Evolutionary conservation across 2,113 vertebrate species (phyloP), one percentile per base, ranked within the genome.

Genomic region (Mesitornis unicolor): DNA sequence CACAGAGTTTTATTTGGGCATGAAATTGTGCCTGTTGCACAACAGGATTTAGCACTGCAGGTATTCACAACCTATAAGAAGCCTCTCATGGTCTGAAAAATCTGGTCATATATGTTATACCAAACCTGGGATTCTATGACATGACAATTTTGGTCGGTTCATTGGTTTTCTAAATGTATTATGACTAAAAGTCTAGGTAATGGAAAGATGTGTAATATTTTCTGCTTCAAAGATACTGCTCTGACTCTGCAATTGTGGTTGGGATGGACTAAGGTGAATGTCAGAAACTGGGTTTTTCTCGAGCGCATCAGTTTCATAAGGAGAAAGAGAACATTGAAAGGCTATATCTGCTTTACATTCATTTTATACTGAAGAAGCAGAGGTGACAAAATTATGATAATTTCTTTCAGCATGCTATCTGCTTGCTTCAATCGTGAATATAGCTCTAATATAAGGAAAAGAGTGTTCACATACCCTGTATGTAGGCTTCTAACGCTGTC

Each of bases 81-180:
- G 21, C 8, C 7, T 36, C n/a, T 76, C 10, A 17, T 16, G 31
- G 29, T 5, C 22, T 88, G 19, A 15, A 76, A 85, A 70, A 57
- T 43, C 9, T 33, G 7, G 24, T 57, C 31, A 43, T 29, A 68
- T 11, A 15, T 40, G 6, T 0, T 0, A 60, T 42, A 48, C 1
- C 5, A 65, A 76, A 56, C 4, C 10, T 33, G 16, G 69, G 26
- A 38, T 51, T 60, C 6, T 35, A 42, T 38, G 83, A 38, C 4
- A 64, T 25, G 31, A 57, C 22, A 7, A 29, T 54, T 78, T 56
- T 11, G 1, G 1, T 54, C 75, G 59, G 1, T n/a, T 84, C 4
- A 11, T 18, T 51, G 38, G 1, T 13, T 69, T 81, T 63, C 26
- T 25, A 56, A 73, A 59, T 50, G 6, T 24, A n/a, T 60, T 43